Evolutionary conservation across 2,113 vertebrate genomes (phyloP), one percentile per base, ranked within the genome.

Genomic region (Cichladusa arquata): DNA sequence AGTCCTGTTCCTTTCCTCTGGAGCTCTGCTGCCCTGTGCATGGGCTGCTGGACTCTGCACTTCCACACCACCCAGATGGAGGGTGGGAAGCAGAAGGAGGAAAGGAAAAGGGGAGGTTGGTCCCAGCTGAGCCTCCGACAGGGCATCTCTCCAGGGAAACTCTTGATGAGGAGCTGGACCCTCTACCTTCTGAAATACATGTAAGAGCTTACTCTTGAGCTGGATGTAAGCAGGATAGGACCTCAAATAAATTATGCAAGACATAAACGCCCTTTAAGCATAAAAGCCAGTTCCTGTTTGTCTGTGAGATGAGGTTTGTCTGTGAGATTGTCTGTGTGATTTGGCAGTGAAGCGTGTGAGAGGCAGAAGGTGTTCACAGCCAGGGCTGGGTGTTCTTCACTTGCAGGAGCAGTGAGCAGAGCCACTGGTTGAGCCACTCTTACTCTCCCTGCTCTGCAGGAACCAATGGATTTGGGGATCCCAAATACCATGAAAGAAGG

Each of bases 221-320:
- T 71, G 23, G 61, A 40, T 60, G 58, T 26, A 29, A 61, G 86
- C 54, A 88, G 67, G 64, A 57, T 57, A 56, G 66, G 45, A 64
- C 67, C 86, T 73, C 45, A 72, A 72, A 54, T 86, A 67, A 88
- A 96, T 88, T 69, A 93, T 81, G 72, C 76, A 88, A 80, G 80
- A 48, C 45, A 45, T 73, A 93, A 96, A 70, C n/a, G 92, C n/a
- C 71, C 83, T 91, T 83, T 36, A 45, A 88, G 89, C 89, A 50
- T 69, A 76, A 86, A 83, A 95, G 71, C 76, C 83, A 77, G 86
- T 61, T 95, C 62, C 91, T 81, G 83, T 95, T 93, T 93, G 69
- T 86, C 82, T 90, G 70, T 3, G 8, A 70, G 78, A 77, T 78
- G 92, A 91, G 44, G n/a, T 60, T 60, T 76, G 72, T 23, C 42